Percentiles rank a stretch among this genome's conserved stretches.
Conservation (phyloP, 2,113 vertebrate genomes). For the Zosterops pallidus region DNA sequence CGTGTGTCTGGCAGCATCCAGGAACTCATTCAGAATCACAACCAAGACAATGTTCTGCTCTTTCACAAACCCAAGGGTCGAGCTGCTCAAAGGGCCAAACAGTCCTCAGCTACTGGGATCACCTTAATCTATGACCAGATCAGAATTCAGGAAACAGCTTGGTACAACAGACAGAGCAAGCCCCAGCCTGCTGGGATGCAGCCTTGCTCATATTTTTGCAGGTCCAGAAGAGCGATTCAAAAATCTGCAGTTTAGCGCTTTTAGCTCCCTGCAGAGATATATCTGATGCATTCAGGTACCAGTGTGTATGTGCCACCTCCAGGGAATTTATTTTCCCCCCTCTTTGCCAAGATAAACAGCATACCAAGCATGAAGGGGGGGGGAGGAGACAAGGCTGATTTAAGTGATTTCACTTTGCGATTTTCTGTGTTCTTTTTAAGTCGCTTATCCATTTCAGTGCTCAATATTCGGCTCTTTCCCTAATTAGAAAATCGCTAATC, state of each 20-base stretch:
- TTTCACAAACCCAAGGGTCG: fast-evolving
- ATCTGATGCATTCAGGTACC: conserved; percentile 29
- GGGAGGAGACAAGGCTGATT: conserved; percentile 60
- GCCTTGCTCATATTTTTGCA: neutral
- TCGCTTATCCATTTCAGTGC: conserved; percentile 69
- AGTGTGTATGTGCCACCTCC: neutral
- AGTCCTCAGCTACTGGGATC: neutral
- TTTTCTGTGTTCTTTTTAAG: conserved; percentile 67
- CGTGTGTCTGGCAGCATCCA: neutral
- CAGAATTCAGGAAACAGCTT: neutral
- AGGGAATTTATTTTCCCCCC: conserved; percentile 55
- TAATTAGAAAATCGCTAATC: conserved; percentile 74
- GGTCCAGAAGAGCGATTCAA: neutral
- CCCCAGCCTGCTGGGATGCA: neutral
- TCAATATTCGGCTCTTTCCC: conserved; percentile 64
- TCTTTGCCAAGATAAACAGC: conserved; percentile 63
- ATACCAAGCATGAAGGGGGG: conserved; percentile 21
- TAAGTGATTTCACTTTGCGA: conserved; percentile 65
- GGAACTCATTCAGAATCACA: neutral
- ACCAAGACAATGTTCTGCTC: neutral
- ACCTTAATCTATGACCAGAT: neutral
- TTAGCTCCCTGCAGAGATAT: neutral
- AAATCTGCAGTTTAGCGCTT: neutral
- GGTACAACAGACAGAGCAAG: neutral
- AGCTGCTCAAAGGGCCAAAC: neutral